A percentile compares a stretch with the other conserved stretches of the same genome.
Conservation (phyloP, 2,888 invertebrate species). For the Patella depressa region DNA sequence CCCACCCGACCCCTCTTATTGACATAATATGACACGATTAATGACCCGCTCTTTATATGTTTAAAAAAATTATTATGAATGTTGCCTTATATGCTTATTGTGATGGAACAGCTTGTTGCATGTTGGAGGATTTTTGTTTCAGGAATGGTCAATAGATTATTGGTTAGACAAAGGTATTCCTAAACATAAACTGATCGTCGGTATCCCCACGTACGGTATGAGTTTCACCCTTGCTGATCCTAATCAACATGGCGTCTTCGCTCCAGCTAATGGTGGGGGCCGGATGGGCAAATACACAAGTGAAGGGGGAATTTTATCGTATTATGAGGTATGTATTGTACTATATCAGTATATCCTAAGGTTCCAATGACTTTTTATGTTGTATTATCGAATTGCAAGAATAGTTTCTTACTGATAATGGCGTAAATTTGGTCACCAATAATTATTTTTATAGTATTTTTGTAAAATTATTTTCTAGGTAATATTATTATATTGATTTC, state of each 20-base stretch:
- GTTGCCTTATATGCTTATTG: too few species aligned
- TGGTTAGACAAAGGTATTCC: constrained; percentile 53
- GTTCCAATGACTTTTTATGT: too few species aligned
- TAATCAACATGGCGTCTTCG: constrained; percentile 76
- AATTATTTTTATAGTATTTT: neutral
- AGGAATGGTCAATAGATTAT: constrained; percentile 60
- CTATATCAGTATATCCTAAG: too few species aligned
- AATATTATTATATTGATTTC: too few species aligned
- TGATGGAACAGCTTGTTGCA: neutral
- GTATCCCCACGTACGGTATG: constrained; percentile 90
- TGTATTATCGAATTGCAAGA: too few species aligned
- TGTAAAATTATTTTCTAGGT: neutral
- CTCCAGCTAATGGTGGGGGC: constrained; percentile 90
- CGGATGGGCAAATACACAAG: constrained; percentile 88
- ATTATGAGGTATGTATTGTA: constrained; percentile 81
- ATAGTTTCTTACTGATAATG: too few species aligned
- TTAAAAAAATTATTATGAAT: too few species aligned
- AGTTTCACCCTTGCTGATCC: constrained; percentile 51
- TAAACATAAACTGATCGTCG: constrained; percentile 87
- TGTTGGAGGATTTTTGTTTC: constrained; percentile 7
- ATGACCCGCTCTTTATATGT: too few species aligned
- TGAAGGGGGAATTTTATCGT: constrained; percentile 94
- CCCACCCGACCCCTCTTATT: too few species aligned
- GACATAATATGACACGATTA: too few species aligned
- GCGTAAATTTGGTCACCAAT: too few species aligned